Conservation (phyloP, 2,113 vertebrate species). For the Nothobranchius furzeri region DNA sequence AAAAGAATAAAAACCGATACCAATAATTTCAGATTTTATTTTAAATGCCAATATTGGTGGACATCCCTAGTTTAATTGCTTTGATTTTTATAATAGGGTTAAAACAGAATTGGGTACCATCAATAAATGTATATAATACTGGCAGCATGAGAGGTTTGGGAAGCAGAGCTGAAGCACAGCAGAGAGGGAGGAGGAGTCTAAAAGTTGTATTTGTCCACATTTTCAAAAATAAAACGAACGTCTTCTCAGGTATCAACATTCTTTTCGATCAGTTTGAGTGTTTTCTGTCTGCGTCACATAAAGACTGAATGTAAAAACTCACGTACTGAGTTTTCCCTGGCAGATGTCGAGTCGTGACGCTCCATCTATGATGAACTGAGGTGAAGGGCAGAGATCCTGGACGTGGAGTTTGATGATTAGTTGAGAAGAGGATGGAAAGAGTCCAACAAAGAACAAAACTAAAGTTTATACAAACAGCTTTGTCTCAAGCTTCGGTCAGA, state of each 20-base stretch:
- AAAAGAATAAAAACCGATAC: no score
- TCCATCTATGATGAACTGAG: slow-evolving; percentile 67
- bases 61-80: background rate
- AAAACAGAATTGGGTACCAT: background rate
- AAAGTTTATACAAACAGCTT: background rate
- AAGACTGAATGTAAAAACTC: background rate
- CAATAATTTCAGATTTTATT: no score
- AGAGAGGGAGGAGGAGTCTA: background rate
- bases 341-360: slow-evolving; percentile 61
- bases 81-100: background rate
- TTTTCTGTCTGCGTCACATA: no score
- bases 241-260: no score
- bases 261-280: no score
- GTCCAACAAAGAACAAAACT: background rate
- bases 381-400: slow-evolving; percentile 70
- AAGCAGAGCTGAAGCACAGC: background rate
- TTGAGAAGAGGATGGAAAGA: background rate
- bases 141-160: background rate
- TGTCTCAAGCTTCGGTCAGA: background rate
- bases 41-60: no score
- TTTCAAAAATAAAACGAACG: no score
- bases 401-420: background rate
- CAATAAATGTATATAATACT: background rate
- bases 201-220: background rate
- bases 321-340: slow-evolving; percentile 65